These are phyloP conservation scores for Hozukius guyotensis DNA, from an alignment of 2,797 vertebrate genomes.

Conservation along the genomic window DNA sequence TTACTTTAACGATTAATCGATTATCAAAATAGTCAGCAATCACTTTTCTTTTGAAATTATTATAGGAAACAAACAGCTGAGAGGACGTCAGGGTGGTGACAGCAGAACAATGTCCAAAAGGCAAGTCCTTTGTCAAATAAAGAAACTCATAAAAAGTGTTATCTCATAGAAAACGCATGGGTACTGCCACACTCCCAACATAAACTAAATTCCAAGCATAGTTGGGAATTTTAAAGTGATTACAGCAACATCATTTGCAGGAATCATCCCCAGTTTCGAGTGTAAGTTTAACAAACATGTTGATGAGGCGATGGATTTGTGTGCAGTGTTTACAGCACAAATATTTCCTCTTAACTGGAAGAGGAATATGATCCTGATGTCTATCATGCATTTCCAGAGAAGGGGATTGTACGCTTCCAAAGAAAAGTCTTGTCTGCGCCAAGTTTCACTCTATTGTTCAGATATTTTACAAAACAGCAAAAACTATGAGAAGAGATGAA, in stretches of 20 bases:
- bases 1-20: too few relatives aligned
- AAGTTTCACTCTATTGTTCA: not conserved
- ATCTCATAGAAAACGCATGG: not conserved
- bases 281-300: not conserved
- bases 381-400: not conserved
- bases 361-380: not conserved
- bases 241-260: not conserved
- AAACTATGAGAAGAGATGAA: not conserved
- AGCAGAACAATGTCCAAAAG: not conserved
- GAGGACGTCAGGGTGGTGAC: not conserved
- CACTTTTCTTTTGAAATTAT: not conserved
- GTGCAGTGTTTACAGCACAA: not conserved
- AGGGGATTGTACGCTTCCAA: not conserved
- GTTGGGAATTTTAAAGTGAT: not conserved
- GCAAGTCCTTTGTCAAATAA: not conserved
- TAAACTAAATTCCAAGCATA: not conserved
- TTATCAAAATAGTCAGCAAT: too few relatives aligned
- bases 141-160: conserved; percentile 11
- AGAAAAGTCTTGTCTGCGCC: not conserved
- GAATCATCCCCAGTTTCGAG: not conserved
- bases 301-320: not conserved
- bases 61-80: not conserved
- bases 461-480: not conserved
- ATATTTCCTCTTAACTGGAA: not conserved
- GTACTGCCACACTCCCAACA: not conserved